Base-by-base conservation (phyloP, 2,888 invertebrate genomes). In the Andrena trimmerana region DNA sequence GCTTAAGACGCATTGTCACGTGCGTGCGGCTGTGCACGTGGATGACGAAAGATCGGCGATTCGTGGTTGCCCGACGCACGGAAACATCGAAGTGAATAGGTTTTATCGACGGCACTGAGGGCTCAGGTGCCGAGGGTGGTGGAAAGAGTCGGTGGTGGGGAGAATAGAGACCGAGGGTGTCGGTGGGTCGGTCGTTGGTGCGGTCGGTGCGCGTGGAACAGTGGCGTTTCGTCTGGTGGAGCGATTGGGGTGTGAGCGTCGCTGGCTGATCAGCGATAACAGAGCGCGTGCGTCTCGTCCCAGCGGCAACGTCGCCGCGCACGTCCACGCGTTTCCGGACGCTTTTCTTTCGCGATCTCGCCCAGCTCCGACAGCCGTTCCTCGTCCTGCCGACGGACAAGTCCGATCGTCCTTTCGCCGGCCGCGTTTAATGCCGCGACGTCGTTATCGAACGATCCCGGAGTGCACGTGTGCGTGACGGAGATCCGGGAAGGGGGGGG, bases 121-220 rank as follows among this genome's bases (percentile, higher is more conserved):
- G 36, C 24, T 62, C 73, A 36, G 65, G 59, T 66, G 75, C 74
- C 57, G 83, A 77, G 20, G 66, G 70, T 75, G 69, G 77, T 60
- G 71, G 78, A 48, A 67, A 50, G 71, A 42, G 52, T 16, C 42
- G 42, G n/a, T 65, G 57, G 70, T 57, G 73, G 54, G 36, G 72
- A 60, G 71, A 70, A 60, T 42, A 62, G 65, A 59, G 63, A 29
- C 60, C n/a, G 73, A 50, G 72, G 60, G 62, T 62, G 80, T 72
- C 77, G 78, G 87, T 85, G n/a, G 52, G 78, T 85, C 85, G 81
- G 78, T 86, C 79, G 88, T 63, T 69, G 54, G 54, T 20, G 20
- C 57, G 83, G 81, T 72, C 57, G 88, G 81, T 75, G 79, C 76
- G 74, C 83, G 76, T 31, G 71, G 88, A 82, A 63, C 84, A 88